These are phyloP conservation scores for Azemiops feae DNA, from an alignment of 2,113 vertebrate genomes.

Conservation along the genomic window DNA sequence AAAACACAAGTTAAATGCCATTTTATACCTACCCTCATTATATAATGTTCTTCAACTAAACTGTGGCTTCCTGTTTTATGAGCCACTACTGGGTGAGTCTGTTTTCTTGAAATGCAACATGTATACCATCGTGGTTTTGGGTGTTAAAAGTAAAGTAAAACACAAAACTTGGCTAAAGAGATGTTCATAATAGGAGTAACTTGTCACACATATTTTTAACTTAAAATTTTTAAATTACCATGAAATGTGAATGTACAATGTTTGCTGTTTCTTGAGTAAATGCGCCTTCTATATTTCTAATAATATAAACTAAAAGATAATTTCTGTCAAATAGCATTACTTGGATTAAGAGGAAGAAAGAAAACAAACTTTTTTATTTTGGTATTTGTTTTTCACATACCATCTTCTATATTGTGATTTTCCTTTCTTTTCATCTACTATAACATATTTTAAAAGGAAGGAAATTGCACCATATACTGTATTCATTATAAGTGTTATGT, in stretches of 20 bases:
- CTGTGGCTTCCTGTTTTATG: not conserved
- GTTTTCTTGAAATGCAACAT: not conserved
- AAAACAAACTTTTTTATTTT: not conserved
- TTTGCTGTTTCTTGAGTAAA: not conserved
- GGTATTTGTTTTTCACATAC: not conserved
- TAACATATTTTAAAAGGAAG: not conserved
- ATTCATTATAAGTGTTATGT: not conserved
- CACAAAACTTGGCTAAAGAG: not conserved
- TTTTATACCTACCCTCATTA: not conserved
- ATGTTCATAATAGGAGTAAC: not conserved
- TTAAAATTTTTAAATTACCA: not conserved
- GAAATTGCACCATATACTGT: not conserved
- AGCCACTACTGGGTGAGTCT: not conserved
- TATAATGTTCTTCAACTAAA: not conserved
- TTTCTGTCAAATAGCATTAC: not conserved
- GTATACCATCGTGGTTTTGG: not conserved
- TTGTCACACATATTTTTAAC: too few species aligned
- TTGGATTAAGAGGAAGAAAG: not conserved
- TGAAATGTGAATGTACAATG: not conserved
- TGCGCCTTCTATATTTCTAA: not conserved
- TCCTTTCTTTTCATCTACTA: not conserved
- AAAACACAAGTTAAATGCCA: not conserved
- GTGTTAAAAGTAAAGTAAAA: not conserved
- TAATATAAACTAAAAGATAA: not conserved
- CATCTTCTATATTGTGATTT: not conserved